A percentile compares a stretch with the other conserved stretches of the same genome.
Conservation (phyloP, 2,113 vertebrate genomes). For the Syngnathus floridae region DNA sequence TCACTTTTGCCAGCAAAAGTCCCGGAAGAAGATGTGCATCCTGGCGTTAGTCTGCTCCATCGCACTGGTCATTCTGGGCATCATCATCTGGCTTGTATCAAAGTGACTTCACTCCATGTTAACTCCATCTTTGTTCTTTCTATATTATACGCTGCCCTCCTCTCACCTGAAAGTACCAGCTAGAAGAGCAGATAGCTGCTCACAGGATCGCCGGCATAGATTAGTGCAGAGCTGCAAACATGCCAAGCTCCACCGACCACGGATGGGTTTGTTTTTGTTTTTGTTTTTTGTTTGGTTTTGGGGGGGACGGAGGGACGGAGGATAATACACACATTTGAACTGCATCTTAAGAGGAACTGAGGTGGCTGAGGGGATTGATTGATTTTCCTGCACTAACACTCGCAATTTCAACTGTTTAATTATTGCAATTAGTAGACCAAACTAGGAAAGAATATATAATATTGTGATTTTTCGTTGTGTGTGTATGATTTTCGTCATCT, state of each 20-base stretch:
- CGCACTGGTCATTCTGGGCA: slow-evolving; percentile 64
- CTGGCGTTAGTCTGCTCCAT: slow-evolving; percentile 77
- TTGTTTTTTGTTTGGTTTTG: slow-evolving; percentile 10
- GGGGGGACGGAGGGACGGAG: too few species aligned
- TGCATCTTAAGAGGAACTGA: slow-evolving; percentile 52
- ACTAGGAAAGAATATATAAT: neutral
- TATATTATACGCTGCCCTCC: slow-evolving; percentile 30
- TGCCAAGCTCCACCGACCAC: slow-evolving; percentile 28
- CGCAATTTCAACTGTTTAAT: slow-evolving; percentile 31
- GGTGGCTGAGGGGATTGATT: slow-evolving; percentile 40
- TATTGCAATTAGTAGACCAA: slow-evolving; percentile 5
- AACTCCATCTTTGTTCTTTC: slow-evolving; percentile 1
- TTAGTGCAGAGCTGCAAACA: neutral
- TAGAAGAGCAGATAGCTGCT: slow-evolving; percentile 15
- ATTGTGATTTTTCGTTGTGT: slow-evolving; percentile 15
- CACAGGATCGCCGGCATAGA: neutral
- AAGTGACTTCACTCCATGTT: slow-evolving; percentile 56
- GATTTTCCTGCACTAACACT: slow-evolving; percentile 62
- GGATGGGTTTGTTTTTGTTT: neutral
- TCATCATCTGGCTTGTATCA: slow-evolving; percentile 70
- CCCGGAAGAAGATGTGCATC: slow-evolving; percentile 96
- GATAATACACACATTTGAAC: slow-evolving; percentile 57
- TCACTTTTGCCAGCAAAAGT: slow-evolving; percentile 79
- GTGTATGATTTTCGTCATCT: slow-evolving; percentile 8
- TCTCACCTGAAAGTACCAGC: slow-evolving; percentile 27